Evolutionary conservation across 1,140 invertebrate species (phyloP), one percentile per base, ranked within the genome.

Genomic region (Papilio xuthus): DNA sequence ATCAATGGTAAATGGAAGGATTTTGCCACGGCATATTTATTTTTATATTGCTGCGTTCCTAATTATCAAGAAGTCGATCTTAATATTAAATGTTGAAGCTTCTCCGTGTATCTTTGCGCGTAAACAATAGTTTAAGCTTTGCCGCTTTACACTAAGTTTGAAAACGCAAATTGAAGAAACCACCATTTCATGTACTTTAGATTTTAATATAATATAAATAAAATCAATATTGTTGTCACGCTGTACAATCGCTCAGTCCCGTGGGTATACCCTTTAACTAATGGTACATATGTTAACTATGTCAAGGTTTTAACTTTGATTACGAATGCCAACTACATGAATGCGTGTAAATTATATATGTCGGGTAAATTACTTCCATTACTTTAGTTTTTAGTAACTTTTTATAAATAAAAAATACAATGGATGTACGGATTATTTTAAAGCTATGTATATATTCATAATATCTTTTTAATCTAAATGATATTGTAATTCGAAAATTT

Each of bases 301-400:
- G 60, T 67, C 60, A 67, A 67, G 26, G 60, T 67, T 67, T 23
- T 26, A 1, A 32, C 26, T 67, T 67, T 67, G 60, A 26, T 60
- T 60, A 60, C 26, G 26, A 28, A 28, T 32, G 26, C 60, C 0
- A 28, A 67, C 60, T 15, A 60, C 12, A 26, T 67, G 13, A 28
- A 67, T 67, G 13, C 60, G 26, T 28, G 26, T 67, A 28, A 67
- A 60, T 13, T 67, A 67, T 2, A 32, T 1, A n/a, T 50, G 9
- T 13, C 10, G 18, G 23, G 60, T 28, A 7, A 63, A 15, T 18
- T 6, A 6, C 7, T 28, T 67, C 7, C 6, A 67, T 28, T 67
- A 28, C 23, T 23, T 63, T 10, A 4, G 4, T 23, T 20, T 4
- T 20, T n/a, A 56, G 23, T n/a, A 56, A 3, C 3, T 56, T 20